Conservation (phyloP, 2,797 vertebrate species). For the Spea hammondii region DNA sequence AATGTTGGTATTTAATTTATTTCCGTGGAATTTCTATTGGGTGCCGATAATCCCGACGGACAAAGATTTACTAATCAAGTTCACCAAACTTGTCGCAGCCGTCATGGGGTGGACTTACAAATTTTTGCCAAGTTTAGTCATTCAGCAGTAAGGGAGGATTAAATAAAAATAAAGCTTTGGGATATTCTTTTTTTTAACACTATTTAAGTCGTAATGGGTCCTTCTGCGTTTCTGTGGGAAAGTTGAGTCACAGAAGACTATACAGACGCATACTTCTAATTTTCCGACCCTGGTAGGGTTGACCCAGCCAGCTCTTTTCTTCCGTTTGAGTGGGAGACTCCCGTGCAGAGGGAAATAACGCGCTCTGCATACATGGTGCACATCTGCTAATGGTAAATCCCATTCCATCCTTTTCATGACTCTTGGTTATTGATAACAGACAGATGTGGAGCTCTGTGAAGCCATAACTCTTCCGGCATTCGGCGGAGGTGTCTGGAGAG, state of each 20-base stretch:
- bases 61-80: too few relatives aligned
- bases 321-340: conserved; percentile 28
- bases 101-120: too few relatives aligned
- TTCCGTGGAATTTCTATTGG: neutral
- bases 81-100: neutral
- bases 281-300: conserved; percentile 8
- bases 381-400: conserved; percentile 35
- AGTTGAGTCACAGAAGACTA: neutral
- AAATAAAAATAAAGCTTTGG: too few relatives aligned
- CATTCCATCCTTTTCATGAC: conserved; percentile 1
- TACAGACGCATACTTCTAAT: conserved; percentile 9
- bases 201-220: neutral
- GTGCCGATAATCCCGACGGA: neutral
- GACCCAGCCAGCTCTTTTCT: neutral
- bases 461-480: neutral
- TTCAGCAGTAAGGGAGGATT: too few relatives aligned
- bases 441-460: conserved; percentile 27
- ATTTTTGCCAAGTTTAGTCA: too few relatives aligned
- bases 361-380: conserved; percentile 13
- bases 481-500: conserved; percentile 13
- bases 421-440: conserved; percentile 5
- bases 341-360: conserved; percentile 37
- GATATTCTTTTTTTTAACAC: too few relatives aligned
- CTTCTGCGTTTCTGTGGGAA: conserved; percentile 25
- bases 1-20: neutral